Percentiles rank a stretch among this genome's conserved stretches.
Evolutionary conservation across 2,113 vertebrate genomes (phyloP).

Genomic region (Taxidea taxus): DNA sequence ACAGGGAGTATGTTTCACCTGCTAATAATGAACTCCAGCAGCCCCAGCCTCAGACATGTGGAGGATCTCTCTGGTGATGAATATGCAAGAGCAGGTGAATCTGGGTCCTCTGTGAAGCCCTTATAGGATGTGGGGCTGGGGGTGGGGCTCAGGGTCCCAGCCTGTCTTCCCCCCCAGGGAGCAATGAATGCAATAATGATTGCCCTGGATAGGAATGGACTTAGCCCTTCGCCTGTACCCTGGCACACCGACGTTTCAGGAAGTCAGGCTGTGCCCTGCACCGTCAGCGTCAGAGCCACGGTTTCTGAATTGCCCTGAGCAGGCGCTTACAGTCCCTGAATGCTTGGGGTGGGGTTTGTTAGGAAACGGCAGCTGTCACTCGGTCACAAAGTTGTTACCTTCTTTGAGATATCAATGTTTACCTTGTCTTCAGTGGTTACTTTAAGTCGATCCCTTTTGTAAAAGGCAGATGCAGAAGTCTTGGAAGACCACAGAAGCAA

Average conservation of each 20-base stretch:
- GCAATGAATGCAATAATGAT: too few relatives aligned
- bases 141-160: background rate
- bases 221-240: fast-evolving
- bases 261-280: background rate
- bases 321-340: background rate
- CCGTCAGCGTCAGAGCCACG: too few relatives aligned
- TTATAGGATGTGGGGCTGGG: background rate
- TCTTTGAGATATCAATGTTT: background rate
- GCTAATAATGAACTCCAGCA: background rate
- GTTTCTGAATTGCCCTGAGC: background rate
- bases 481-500: fast-evolving
- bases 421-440: background rate
- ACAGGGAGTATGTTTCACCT: background rate
- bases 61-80: background rate
- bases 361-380: background rate
- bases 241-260: background rate
- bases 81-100: background rate
- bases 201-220: background rate
- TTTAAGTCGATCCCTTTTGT: background rate
- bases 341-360: background rate
- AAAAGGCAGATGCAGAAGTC: background rate
- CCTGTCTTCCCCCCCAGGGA: background rate
- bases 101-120: background rate
- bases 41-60: background rate
- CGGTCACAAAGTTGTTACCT: too few relatives aligned